phyloP scores from a whole-genome alignment of 53 echinoderm and acorn worm genomes.

The Temnopleurus reevesii region DNA sequence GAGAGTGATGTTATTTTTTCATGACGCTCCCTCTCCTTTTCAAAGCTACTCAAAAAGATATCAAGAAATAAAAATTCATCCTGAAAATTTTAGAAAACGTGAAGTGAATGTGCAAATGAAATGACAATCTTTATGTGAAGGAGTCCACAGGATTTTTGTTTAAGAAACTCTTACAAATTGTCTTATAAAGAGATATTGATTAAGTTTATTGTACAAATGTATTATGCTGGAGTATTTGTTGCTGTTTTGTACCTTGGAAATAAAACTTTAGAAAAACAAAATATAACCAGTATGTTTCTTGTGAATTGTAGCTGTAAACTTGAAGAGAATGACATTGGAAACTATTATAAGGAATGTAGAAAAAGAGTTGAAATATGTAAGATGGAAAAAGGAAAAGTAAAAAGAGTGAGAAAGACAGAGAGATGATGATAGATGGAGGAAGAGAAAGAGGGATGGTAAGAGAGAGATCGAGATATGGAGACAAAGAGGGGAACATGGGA shows the following conservation, averaged over 20 bases:
- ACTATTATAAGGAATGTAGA: too few species aligned
- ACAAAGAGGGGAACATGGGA: background rate
- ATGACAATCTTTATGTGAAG: background rate
- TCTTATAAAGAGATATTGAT: background rate
- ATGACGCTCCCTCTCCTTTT: background rate
- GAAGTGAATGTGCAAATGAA: background rate
- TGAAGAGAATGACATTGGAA: too few species aligned
- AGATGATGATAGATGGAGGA: background rate
- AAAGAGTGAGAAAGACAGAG: too few species aligned
- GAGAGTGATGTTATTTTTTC: background rate
- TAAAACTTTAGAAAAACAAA: slow-evolving; percentile 23
- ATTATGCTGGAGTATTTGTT: slow-evolving; percentile 35
- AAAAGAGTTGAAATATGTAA: background rate
- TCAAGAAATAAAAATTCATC: background rate
- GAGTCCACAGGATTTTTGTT: background rate
- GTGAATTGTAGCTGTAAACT: background rate
- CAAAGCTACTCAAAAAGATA: background rate
- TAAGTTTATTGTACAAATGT: slow-evolving; percentile 42
- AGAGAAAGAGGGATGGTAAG: background rate
- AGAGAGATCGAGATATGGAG: background rate
- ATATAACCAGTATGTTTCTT: background rate
- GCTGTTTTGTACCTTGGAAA: slow-evolving; percentile 49
- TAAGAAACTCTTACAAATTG: background rate
- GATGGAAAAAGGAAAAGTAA: background rate
- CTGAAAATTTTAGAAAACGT: background rate